Base-by-base conservation (phyloP, 2,797 vertebrate genomes). In the Eulemur mongoz region DNA sequence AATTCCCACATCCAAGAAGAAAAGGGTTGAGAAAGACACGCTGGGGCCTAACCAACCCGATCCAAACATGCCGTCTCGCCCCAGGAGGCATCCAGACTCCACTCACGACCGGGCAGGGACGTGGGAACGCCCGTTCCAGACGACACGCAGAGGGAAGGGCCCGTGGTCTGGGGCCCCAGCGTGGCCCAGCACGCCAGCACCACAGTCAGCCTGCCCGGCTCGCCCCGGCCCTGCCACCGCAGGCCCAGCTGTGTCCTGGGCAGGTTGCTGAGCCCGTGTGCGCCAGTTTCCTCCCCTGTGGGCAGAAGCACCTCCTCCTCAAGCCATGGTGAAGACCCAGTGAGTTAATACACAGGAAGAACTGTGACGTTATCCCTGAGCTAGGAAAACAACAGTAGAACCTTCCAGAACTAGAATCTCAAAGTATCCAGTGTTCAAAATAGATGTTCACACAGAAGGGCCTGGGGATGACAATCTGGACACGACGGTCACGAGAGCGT, bases 51-150 rank as follows among this genome's bases (percentile, higher is more conserved):
- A 40, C 30, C 76, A 45, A 5, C 15, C 6, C 40, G n/a, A 10
- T 15, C 12, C 40, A 9, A 17, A 48, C n/a, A 25, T 5, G 9
- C 17, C 50, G 0, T 14, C 22, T 32, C 0, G 61, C 20, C 38
- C n/a, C 27, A 43, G n/a, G 43, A 27, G 32, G 15, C 9, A 27
- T 23, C 18, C 13, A 4, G 3, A 54, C 27, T 20, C 65, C 23
- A 7, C 10, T 9, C 57, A 2, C 2, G 27, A 63, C 35, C 1
- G 1, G 4, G 25, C 50, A 35, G 1, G 27, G n/a, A 54, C 1
- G 23, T 2, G 22, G 75, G 50, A 50, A 20, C 13, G 2, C 45
- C 30, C 15, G 30, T 14, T 15, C 27, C 6, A 43, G 35, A 25
- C 9, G 30, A 14, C 4, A 22, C 1, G 45, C 57, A 59, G 22